Evolutionary conservation across 2,113 vertebrate genomes (phyloP).

Genomic region (Antechinus flavipes): DNA sequence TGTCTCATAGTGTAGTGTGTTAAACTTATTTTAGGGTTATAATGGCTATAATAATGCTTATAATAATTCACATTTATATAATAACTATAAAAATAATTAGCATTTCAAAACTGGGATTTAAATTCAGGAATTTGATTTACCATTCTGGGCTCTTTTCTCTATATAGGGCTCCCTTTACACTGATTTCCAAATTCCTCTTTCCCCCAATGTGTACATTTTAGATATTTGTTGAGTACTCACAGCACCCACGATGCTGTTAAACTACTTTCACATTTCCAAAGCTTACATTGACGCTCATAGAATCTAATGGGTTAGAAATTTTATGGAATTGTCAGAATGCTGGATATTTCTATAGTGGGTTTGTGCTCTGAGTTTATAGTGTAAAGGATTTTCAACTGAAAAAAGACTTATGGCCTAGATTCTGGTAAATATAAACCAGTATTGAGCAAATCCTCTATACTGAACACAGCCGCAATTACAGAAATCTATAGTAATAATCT

Average conservation of each 20-base stretch:
- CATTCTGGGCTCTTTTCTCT: not conserved
- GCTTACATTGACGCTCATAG: not conserved
- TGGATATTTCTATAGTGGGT: not conserved
- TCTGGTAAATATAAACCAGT: not conserved
- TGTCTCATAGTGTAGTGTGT: not conserved
- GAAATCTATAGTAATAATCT: not conserved
- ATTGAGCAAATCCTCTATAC: not conserved
- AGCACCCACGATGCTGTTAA: not conserved
- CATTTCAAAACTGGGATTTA: not conserved
- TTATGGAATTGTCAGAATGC: not conserved
- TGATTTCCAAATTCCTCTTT: not conserved
- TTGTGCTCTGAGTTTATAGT: not conserved
- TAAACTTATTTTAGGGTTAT: not conserved
- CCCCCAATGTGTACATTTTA: not conserved
- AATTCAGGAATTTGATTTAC: not conserved
- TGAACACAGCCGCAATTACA: not conserved
- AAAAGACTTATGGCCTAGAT: not conserved
- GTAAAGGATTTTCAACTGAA: not conserved
- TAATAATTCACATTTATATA: not conserved
- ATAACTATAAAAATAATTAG: not conserved
- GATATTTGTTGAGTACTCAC: not conserved
- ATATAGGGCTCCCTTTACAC: not conserved
- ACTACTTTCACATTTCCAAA: not conserved
- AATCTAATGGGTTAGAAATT: not conserved
- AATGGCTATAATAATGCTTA: not conserved